These are phyloP conservation scores for Ceratothoa steindachneri DNA, from an alignment of 2,888 invertebrate genomes.

Conservation along the genomic window DNA sequence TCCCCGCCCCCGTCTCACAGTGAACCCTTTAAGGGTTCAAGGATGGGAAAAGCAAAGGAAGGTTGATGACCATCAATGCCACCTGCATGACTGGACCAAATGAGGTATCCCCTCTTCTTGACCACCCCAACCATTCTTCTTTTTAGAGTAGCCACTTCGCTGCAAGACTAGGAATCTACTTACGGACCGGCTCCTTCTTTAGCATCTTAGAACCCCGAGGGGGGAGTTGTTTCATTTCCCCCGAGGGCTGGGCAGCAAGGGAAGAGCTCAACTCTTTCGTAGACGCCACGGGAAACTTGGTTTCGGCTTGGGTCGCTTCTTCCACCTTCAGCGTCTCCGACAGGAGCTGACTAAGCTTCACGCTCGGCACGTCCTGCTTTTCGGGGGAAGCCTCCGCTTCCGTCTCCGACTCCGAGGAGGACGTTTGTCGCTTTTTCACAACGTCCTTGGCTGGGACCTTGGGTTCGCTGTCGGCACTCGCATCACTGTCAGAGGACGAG, in stretches of 20 bases:
- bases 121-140: too few species aligned
- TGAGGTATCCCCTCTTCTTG: too few species aligned
- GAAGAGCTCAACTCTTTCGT: neutral
- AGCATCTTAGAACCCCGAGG: slow-evolving; percentile 11
- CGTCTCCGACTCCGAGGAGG: neutral
- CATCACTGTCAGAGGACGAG: neutral
- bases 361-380: neutral
- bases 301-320: neutral
- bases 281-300: neutral
- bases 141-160: too few species aligned
- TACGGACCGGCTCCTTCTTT: slow-evolving; percentile 30
- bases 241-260: neutral
- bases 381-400: neutral
- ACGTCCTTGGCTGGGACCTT: neutral
- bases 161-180: too few species aligned
- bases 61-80: too few species aligned
- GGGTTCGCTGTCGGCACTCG: neutral
- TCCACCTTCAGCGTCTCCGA: neutral
- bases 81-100: too few species aligned
- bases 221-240: neutral
- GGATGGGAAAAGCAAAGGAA: too few species aligned
- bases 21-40: too few species aligned
- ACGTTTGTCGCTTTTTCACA: neutral
- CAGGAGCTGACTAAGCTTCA: neutral
- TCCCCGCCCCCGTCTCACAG: too few species aligned